These are phyloP conservation scores for Nematolebias whitei DNA, from an alignment of 2,113 vertebrate species.

Conservation along the genomic window DNA sequence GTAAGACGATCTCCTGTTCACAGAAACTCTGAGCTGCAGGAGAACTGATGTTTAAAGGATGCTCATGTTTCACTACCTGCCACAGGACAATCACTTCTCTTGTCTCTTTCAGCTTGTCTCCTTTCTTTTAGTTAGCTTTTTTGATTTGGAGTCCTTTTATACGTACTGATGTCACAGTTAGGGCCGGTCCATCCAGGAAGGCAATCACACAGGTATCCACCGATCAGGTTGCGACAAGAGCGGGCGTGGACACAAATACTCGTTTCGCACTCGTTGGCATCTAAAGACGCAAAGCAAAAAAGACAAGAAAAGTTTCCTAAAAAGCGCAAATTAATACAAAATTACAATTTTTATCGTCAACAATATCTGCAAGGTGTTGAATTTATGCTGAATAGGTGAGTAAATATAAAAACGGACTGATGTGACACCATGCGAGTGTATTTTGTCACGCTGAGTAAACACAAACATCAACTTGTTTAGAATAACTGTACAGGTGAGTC, in stretches of 20 bases:
- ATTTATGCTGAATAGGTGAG: too few species aligned
- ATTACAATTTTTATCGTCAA: too few species aligned
- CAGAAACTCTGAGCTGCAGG: constrained; percentile 6
- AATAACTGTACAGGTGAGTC: too few species aligned
- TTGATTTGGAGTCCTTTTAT: constrained; percentile 11
- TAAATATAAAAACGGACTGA: too few species aligned
- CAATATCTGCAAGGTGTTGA: too few species aligned
- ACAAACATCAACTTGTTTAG: too few species aligned
- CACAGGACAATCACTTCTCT: constrained; percentile 9
- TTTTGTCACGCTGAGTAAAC: too few species aligned
- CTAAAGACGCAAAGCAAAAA: constrained; percentile 71
- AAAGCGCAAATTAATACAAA: background rate
- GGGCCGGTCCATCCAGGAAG: constrained; percentile 91
- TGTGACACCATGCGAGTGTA: too few species aligned
- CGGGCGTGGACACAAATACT: constrained; percentile 91
- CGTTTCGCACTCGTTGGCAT: constrained; percentile 94
- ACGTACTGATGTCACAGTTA: constrained; percentile 95
- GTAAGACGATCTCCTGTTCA: constrained; percentile 27
- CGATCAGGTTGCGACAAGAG: constrained; percentile 96
- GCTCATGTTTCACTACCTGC: constrained; percentile 15
- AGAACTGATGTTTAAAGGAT: constrained; percentile 22
- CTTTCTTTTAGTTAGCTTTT: background rate
- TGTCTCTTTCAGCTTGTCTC: constrained; percentile 4
- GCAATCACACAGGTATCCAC: constrained; percentile 96
- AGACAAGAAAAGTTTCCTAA: background rate